Conservation (phyloP, 2,113 vertebrate genomes). For the Pagrus major region DNA sequence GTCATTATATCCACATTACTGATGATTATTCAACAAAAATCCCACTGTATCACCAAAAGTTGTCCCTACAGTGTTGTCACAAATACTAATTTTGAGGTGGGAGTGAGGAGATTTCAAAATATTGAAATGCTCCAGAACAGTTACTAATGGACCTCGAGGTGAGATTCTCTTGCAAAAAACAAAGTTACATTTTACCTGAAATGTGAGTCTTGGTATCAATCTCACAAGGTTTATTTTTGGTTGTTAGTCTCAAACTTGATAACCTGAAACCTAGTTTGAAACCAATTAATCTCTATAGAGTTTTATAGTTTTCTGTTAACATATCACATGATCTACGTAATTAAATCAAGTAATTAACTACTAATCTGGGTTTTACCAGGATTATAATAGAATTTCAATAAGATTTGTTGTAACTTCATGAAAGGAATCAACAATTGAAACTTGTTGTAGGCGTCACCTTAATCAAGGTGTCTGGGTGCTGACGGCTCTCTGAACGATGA, state of each 20-base stretch:
- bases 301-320: background rate
- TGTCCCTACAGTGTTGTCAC: too few species aligned
- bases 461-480: slow-evolving; percentile 68
- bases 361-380: slow-evolving; percentile 19
- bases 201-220: background rate
- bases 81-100: too few species aligned
- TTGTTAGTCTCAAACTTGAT: background rate
- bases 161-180: background rate
- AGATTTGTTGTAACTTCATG: slow-evolving; percentile 36
- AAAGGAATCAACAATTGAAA: slow-evolving; percentile 67
- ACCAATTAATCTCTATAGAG: background rate
- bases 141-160: background rate
- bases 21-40: too few species aligned
- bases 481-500: slow-evolving; percentile 63
- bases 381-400: slow-evolving; percentile 31
- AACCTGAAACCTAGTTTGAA: background rate
- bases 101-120: too few species aligned
- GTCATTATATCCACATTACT: too few species aligned
- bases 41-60: too few species aligned
- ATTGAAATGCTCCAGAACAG: background rate
- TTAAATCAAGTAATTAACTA: slow-evolving; percentile 52
- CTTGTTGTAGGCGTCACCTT: slow-evolving; percentile 43
- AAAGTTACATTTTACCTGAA: background rate
- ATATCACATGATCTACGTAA: slow-evolving; percentile 17
- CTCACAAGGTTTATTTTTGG: background rate